Percentiles rank a stretch among this genome's conserved stretches.
phyloP scores from a whole-genome alignment of 2,888 invertebrate genomes.

The Galerucella calmariensis region DNA sequence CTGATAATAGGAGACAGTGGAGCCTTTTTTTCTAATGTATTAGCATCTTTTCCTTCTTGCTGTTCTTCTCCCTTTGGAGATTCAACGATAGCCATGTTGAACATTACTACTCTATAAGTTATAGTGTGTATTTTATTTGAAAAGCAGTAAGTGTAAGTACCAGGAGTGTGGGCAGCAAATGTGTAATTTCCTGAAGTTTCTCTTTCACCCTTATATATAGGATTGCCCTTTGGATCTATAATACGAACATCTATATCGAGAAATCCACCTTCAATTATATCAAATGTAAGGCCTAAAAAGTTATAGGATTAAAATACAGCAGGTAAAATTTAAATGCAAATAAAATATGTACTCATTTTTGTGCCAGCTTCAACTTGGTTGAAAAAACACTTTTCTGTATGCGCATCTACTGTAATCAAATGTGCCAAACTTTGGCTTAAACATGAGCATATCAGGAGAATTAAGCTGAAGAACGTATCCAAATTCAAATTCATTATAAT shows the following conservation, averaged over 20 bases:
- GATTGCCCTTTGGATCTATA: constrained; percentile 89
- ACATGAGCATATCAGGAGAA: constrained; percentile 23
- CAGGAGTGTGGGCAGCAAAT: constrained; percentile 91
- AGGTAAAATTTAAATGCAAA: not conserved
- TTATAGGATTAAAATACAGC: not conserved
- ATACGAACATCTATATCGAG: constrained; percentile 98
- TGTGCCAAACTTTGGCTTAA: constrained; percentile 62
- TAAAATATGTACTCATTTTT: constrained; percentile 83
- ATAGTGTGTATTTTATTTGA: constrained; percentile 98
- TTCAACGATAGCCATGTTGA: constrained; percentile 94
- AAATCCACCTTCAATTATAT: constrained; percentile 99
- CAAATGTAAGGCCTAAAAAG: constrained; percentile 88
- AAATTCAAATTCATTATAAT: constrained; percentile 20
- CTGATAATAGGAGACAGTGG: constrained; percentile 99
- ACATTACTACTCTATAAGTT: constrained; percentile 98
- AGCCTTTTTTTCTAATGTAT: constrained; percentile 87
- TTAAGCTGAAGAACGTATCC: constrained; percentile 8
- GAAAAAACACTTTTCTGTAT: constrained; percentile 99
- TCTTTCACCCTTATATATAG: constrained; percentile 90
- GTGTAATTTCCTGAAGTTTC: constrained; percentile 95
- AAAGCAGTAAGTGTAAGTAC: constrained; percentile 96
- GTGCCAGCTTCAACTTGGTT: constrained; percentile 94
- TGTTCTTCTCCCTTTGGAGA: constrained; percentile 73
- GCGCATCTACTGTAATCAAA: constrained; percentile 93
- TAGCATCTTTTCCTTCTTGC: constrained; percentile 71